phyloP scores from a whole-genome alignment of 2,797 vertebrate species.

The Eulemur albifrons region DNA sequence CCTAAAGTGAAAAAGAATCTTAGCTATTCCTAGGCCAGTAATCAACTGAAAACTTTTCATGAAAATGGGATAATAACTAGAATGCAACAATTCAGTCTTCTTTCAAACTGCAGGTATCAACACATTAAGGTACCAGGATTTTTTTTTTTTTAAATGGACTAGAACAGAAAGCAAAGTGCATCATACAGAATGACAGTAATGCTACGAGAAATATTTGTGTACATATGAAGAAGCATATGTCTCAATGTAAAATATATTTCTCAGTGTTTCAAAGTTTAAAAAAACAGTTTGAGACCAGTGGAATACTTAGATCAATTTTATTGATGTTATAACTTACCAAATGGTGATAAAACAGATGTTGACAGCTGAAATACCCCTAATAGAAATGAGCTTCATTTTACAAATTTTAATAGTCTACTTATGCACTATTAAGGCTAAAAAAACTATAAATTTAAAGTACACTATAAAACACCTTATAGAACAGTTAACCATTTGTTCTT shows the following conservation, averaged over 20 bases:
- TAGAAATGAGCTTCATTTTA: neutral
- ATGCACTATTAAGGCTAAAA: neutral
- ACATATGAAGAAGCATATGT: neutral
- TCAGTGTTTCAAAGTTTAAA: neutral
- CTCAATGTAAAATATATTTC: neutral
- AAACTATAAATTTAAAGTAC: neutral
- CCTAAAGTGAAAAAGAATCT: neutral
- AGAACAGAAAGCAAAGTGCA: neutral
- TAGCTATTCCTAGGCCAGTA: neutral
- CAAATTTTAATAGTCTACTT: neutral
- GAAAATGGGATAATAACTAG: neutral
- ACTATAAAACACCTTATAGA: neutral
- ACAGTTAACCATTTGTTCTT: neutral
- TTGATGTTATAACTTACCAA: neutral
- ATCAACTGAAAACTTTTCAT: neutral
- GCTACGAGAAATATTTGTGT: neutral
- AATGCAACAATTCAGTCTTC: neutral
- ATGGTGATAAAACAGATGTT: neutral
- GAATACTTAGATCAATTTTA: neutral
- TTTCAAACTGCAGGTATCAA: slow-evolving; percentile 2
- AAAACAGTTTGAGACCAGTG: neutral
- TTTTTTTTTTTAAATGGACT: neutral
- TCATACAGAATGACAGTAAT: neutral
- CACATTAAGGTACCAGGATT: neutral
- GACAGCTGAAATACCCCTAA: neutral